phyloP scores from a whole-genome alignment of 2,113 vertebrate genomes.

The Scopus umbretta region DNA sequence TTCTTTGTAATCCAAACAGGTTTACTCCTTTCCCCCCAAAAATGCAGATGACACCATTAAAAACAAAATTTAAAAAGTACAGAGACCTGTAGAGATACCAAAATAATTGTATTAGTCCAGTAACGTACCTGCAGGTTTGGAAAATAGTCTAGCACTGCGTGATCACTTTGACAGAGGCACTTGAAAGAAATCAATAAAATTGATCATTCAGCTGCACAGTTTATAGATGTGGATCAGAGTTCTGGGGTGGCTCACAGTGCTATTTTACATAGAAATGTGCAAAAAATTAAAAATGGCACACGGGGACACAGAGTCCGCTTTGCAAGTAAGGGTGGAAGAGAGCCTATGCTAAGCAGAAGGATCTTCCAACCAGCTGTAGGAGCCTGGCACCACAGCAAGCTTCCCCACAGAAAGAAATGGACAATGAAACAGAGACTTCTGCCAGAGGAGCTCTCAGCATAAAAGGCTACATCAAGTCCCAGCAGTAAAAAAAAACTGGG shows the following conservation, averaged over 20 bases:
- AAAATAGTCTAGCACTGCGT: conserved; percentile 9
- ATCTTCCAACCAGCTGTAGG: background rate
- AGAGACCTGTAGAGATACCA: background rate
- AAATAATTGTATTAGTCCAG: background rate
- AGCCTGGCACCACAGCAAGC: background rate
- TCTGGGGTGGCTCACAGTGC: background rate
- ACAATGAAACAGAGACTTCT: background rate
- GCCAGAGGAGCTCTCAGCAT: background rate
- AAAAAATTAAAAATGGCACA: background rate
- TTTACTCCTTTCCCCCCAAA: background rate
- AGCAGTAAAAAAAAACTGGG: background rate
- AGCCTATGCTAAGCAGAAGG: background rate
- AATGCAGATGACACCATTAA: background rate
- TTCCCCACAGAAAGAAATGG: background rate
- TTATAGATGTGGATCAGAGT: background rate
- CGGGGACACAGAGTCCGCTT: background rate
- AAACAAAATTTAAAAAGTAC: background rate
- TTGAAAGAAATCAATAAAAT: conserved; percentile 67
- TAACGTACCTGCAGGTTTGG: background rate
- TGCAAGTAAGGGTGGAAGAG: background rate
- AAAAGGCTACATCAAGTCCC: background rate
- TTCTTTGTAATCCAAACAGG: background rate
- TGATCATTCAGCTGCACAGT: conserved; percentile 8
- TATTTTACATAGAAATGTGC: background rate
- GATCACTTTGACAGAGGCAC: conserved; percentile 65